Evolutionary conservation across 2,797 vertebrate species (phyloP), one percentile per base, ranked within the genome.

Genomic region (Lithobates sylvaticus): DNA sequence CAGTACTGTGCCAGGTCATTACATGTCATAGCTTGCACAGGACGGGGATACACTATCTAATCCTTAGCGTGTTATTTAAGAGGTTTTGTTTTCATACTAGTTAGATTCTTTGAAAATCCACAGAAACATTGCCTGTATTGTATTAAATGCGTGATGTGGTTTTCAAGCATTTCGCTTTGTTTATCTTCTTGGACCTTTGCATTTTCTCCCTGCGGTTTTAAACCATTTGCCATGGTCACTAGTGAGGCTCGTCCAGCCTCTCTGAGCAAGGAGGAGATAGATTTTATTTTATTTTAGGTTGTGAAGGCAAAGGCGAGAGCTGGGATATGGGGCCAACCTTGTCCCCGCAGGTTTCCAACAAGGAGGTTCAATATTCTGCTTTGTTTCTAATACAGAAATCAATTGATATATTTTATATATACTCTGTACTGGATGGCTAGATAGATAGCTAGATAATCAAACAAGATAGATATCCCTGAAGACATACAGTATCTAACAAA

Each of bases 1-100:
- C 3, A 67, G 65, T 27, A 3, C 68, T 0, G 42, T 76, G 72
- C 79, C 74, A 73, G 39, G 26, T 26, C 69, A 83, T 81, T 64
- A 44, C 67, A 67, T n/a, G 34, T 72, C 79, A 73, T 39, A 23
- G 26, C 21, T 65, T 36, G 47, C 47, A 64, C 81, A 26, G 73
- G 36, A 92, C 78, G 91, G 6, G 92, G 91, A 26, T 89, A 89
- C 90, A 78, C 5, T n/a, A 73, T 82, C 27, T 39, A 47, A 39
- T 78, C 50, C 54, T 21, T 32, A 47, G n/a, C 13, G 21, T 36
- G 39, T 64, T 72, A 72, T 72, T 72, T 27, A 58, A 70, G 83
- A 58, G 32, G 26, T 84, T 89, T 78, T 78, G 82, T 88, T 83
- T 88, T 89, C 86, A 74, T 78, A 89, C 86, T 85, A 85, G 78